Evolutionary conservation across 2,888 invertebrate genomes (phyloP), one percentile per base, ranked within the genome.

Genomic region (Papilio demoleus): DNA sequence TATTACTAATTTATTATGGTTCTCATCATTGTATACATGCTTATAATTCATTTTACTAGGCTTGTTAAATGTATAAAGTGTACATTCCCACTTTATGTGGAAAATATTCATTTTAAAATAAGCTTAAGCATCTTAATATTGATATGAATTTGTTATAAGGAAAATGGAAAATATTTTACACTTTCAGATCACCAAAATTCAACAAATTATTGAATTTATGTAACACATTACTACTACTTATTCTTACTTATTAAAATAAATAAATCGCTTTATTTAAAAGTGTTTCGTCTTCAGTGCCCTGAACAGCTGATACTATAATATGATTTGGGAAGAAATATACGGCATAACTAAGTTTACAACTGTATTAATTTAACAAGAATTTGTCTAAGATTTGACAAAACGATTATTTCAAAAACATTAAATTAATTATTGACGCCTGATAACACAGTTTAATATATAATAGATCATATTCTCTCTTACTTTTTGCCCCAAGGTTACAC

Each of bases 401-500:
- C 9, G 11, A 24, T 38, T n/a, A 61, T 40, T 61, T 42, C 22
- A 61, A 63, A n/a, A 45, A 47, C 22, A 42, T 47, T 53, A 27
- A 38, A 65, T 65, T 14, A 40, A 56, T 34, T 63, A 8, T 53
- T 53, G 17, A 56, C 40, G 38, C 38, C 12, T 53, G 19, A 40
- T 38, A 65, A 72, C 31, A 47, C 60, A 67, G 50, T 65, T 36
- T 50, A 58, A 42, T 4, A 58, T 19, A 59, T 47, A 50, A 53
- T 31, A 67, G 31, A 68, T 67, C 47, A 47, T 66, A 69, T 69
- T 71, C 59, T 71, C 59, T 74, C 77, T 74, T 68, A 79, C 77
- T 74, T 75, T 75, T 73, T 67, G 71, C 68, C 72, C 74, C 75
- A 76, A 77, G 74, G 76, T 75, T 76, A 76, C 71, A 73, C 71